A percentile compares a stretch with the other conserved stretches of the same genome.
Evolutionary conservation across 2,113 vertebrate species (phyloP).

Genomic region (Rhynchomys soricoides): DNA sequence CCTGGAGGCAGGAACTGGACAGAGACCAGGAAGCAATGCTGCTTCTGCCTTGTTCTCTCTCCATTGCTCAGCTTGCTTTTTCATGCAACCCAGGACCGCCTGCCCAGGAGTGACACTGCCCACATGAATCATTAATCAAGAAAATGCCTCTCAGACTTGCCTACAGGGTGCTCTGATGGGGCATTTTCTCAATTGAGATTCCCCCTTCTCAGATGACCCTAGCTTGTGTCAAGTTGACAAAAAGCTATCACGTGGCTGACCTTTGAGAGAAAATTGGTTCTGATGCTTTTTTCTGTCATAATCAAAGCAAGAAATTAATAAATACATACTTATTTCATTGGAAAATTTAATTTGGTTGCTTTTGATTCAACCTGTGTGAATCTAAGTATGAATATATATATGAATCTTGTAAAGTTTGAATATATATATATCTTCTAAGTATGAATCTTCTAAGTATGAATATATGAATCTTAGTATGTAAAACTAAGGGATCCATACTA

Average conservation of each 20-base stretch:
- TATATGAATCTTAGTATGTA: constrained; percentile 5
- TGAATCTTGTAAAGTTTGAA: too few relatives aligned
- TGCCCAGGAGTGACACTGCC: not conserved
- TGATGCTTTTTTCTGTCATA: constrained; percentile 34
- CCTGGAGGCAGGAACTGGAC: not conserved
- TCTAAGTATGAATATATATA: too few relatives aligned
- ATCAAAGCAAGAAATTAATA: constrained; percentile 26
- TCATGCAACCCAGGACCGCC: not conserved
- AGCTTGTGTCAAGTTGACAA: not conserved
- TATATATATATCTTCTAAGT: too few relatives aligned
- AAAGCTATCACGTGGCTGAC: not conserved
- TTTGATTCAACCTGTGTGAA: constrained; percentile 49
- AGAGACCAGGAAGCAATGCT: too few relatives aligned
- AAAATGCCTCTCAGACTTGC: not conserved
- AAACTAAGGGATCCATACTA: not conserved
- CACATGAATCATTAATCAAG: not conserved
- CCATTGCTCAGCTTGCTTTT: not conserved
- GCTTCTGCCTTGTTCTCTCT: too few relatives aligned
- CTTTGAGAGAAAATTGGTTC: constrained; percentile 49
- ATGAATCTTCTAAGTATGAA: too few relatives aligned
- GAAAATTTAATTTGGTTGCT: constrained; percentile 57
- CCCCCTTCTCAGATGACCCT: not conserved
- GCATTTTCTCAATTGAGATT: not conserved
- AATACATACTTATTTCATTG: constrained; percentile 55
- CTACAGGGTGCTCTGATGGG: not conserved